phyloP scores from a whole-genome alignment of 2,113 vertebrate species.

The Henicopernis longicauda region DNA sequence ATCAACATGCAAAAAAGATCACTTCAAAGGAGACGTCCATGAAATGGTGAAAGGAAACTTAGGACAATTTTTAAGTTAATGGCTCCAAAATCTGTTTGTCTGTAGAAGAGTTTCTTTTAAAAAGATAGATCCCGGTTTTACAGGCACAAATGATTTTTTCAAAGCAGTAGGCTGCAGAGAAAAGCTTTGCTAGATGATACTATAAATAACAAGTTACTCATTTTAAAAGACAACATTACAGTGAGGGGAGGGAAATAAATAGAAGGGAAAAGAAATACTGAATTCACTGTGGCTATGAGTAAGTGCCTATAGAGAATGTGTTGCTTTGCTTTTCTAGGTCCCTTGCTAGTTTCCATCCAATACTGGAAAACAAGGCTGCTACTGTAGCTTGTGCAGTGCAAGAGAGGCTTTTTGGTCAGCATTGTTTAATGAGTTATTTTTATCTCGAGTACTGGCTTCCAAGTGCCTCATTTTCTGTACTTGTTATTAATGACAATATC shows the following conservation, averaged over 20 bases:
- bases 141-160: background rate
- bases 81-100: background rate
- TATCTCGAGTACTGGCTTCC: background rate
- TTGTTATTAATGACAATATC: background rate
- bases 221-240: background rate
- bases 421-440: slow-evolving; percentile 12
- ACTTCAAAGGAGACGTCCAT: background rate
- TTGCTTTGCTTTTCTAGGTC: background rate
- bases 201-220: background rate
- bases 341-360: background rate
- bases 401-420: background rate
- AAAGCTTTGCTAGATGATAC: background rate
- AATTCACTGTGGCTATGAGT: background rate
- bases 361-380: background rate
- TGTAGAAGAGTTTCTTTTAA: background rate
- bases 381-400: background rate
- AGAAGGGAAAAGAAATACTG: background rate
- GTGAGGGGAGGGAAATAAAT: background rate
- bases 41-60: background rate
- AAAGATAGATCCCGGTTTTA: background rate
- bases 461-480: background rate
- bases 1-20: background rate
- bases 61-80: background rate
- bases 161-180: background rate
- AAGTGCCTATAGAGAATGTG: background rate